Base-by-base conservation (phyloP, 2,797 vertebrate species). In the Sebastes minor region DNA sequence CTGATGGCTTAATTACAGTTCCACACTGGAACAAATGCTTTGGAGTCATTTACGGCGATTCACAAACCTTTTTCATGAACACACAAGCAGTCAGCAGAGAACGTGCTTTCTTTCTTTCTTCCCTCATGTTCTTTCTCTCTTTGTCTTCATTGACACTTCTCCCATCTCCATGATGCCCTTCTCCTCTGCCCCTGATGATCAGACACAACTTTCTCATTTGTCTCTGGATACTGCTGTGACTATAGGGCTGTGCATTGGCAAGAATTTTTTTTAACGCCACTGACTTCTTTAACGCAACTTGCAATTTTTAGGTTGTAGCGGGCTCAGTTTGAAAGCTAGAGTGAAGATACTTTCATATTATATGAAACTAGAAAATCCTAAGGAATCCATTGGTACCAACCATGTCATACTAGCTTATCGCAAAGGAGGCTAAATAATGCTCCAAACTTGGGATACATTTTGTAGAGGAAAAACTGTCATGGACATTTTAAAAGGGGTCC, bases 1-100 rank as follows among this genome's bases (percentile, higher is more conserved):
- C 89, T 95, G 93, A 95, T 90, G 92, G 89, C 94, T 96, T 95
- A 95, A 96, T 96, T 95, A 96, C 93, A 88, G 89, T 88, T 94
- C 82, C 76, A 87, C 85, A 65, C 76, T 86, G 81, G 91, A 94
- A 94, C 93, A 94, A 95, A 94, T 89, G 85, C 88, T 91, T 91
- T 79, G 77, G 81, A 92, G 89, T 87, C 89, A 82, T 91, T 49
- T 87, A 88, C 60, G 25, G 42, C 79, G 59, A 85, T 85, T 92
- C 89, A 77, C 83, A 91, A 92, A 94, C 86, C 87, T 90, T 91
- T 42, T 90, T 89, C 77, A 81, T 65, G 75, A 90, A 90, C 77
- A 83, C 80, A 76, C 56, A 85, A 27, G 66, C 28, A 69, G 55
- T 83, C 83, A 77, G 59, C 81, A 73, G 56, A 86, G 42, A 85